phyloP scores from a whole-genome alignment of 2,113 vertebrate genomes.

The Lanius collurio region DNA sequence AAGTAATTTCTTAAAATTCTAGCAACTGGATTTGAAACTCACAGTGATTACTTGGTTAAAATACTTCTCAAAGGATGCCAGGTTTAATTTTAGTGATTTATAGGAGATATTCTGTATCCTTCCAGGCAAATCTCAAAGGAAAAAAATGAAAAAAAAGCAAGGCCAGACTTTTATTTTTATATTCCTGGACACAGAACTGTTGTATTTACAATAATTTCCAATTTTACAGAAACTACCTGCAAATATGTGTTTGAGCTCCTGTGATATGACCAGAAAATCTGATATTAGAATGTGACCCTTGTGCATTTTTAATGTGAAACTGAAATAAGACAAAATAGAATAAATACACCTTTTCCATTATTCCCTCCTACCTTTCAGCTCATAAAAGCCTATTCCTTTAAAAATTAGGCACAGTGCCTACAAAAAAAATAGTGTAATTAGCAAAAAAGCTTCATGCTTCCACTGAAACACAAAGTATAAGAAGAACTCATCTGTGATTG shows the following conservation, averaged over 20 bases:
- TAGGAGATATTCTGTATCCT: neutral
- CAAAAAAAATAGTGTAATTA: neutral
- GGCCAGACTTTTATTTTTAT: neutral
- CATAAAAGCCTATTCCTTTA: neutral
- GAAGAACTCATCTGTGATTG: constrained; percentile 4
- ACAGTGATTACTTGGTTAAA: neutral
- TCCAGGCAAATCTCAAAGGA: neutral
- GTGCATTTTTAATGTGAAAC: neutral
- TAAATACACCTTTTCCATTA: neutral
- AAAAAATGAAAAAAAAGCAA: neutral
- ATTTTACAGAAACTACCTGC: neutral
- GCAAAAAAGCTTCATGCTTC: constrained; percentile 12
- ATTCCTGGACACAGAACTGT: neutral
- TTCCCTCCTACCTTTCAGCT: neutral
- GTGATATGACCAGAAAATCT: neutral
- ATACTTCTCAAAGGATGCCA: neutral
- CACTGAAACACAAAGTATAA: neutral
- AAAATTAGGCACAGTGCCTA: neutral
- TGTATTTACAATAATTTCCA: neutral
- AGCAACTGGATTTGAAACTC: neutral
- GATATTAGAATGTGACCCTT: neutral
- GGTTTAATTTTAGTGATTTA: neutral
- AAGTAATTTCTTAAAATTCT: neutral
- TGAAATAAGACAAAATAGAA: neutral
- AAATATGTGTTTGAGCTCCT: neutral